A percentile compares a stretch with the other conserved stretches of the same genome.
Conservation (phyloP, 2,113 vertebrate genomes). For the Zosterops hypoxanthus region DNA sequence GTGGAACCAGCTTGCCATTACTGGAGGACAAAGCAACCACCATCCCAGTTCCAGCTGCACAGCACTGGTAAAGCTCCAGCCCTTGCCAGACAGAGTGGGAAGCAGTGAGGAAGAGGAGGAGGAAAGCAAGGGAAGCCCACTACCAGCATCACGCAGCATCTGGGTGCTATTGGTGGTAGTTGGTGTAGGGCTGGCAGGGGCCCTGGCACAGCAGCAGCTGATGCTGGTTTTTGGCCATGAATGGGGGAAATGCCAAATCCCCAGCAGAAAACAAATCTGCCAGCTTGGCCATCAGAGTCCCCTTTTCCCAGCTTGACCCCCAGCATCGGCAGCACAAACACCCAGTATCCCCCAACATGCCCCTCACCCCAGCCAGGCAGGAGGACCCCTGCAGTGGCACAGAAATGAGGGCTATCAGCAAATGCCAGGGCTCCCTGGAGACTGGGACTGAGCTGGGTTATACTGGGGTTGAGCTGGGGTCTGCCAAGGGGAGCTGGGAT, state of each 20-base stretch:
- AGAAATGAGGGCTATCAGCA: neutral
- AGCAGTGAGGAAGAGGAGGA: neutral
- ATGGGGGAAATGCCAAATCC: neutral
- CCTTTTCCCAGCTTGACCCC: neutral
- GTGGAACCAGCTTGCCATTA: neutral
- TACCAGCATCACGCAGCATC: neutral
- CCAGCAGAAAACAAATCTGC: neutral
- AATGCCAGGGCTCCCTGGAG: neutral
- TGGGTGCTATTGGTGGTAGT: neutral
- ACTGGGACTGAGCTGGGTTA: neutral
- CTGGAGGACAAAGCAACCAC: neutral
- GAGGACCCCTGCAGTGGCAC: neutral
- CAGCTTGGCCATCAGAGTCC: neutral
- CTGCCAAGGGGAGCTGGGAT: neutral
- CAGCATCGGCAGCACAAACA: accelerated
- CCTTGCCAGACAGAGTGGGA: neutral
- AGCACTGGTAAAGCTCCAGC: neutral
- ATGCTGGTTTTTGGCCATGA: accelerated
- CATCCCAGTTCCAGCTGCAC: neutral
- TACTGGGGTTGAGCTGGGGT: neutral
- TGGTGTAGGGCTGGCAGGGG: neutral
- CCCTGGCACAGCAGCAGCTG: neutral
- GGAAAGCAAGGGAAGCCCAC: neutral
- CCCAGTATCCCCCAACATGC: neutral
- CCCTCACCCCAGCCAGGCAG: neutral